These are phyloP conservation scores for Craterocephalus amniculus DNA, from an alignment of 2,797 vertebrate species.

Conservation along the genomic window DNA sequence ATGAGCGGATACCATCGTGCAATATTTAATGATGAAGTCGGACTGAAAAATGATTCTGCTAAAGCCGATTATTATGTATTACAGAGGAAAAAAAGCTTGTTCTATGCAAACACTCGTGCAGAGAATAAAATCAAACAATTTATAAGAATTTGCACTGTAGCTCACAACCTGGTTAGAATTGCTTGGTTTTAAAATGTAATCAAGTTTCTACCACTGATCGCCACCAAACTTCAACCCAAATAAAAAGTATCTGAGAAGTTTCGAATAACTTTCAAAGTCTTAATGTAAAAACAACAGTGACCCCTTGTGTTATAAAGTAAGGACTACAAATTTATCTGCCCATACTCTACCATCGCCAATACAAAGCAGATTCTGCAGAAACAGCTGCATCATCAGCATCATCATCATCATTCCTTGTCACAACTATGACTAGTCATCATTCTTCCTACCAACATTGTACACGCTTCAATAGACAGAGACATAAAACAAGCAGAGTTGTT, in stretches of 20 bases:
- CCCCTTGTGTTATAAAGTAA: conserved; percentile 13
- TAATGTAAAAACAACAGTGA: not conserved
- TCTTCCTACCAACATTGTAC: not conserved
- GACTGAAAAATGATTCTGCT: conserved; percentile 3
- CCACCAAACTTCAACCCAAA: not conserved
- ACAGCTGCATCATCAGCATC: not conserved
- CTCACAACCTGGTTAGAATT: not conserved
- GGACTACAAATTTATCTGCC: not conserved
- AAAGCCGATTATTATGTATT: not conserved
- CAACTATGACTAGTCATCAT: not conserved
- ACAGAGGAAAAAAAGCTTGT: not conserved
- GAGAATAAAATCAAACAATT: not conserved
- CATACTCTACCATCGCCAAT: not conserved
- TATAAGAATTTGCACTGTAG: not conserved
- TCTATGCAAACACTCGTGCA: not conserved
- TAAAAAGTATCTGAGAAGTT: not conserved
- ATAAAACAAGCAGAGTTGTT: not conserved
- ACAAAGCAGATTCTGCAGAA: not conserved
- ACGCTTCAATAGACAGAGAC: not conserved
- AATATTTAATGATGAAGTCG: not conserved
- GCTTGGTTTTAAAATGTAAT: not conserved
- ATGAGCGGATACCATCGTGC: conserved; percentile 6
- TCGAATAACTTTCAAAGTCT: not conserved
- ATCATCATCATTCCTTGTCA: not conserved
- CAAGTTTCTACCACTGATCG: not conserved